These are phyloP conservation scores for Coptodon rendalli DNA, from an alignment of 2,113 vertebrate genomes.

Conservation along the genomic window DNA sequence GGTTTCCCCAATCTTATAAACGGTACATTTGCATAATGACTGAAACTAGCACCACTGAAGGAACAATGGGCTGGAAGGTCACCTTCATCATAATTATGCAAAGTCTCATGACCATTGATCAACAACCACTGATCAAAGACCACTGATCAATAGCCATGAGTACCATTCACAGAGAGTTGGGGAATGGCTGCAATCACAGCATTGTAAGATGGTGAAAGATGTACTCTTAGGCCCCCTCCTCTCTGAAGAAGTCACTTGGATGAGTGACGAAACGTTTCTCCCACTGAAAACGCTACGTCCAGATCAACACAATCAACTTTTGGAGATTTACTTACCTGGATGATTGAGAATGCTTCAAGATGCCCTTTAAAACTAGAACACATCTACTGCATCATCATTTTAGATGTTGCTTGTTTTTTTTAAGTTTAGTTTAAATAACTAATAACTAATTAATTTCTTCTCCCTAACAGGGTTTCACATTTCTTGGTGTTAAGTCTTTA, in stretches of 20 bases:
- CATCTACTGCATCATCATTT: not conserved
- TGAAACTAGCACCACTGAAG: not conserved
- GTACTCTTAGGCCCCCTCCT: not conserved
- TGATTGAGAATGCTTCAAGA: not conserved
- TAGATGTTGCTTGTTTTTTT: not conserved
- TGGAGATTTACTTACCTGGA: not conserved
- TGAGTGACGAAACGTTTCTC: rapidly evolving
- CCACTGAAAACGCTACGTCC: not conserved
- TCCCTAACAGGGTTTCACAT: not conserved
- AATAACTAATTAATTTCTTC: not conserved
- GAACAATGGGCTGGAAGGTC: not conserved
- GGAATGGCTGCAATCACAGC: not conserved
- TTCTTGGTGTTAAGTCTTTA: not conserved
- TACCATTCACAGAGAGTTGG: not conserved
- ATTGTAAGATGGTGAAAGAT: not conserved
- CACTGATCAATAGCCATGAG: not conserved
- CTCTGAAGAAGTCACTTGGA: not conserved
- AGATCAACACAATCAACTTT: not conserved
- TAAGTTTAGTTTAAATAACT: not conserved
- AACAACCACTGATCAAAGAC: not conserved
- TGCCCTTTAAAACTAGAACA: not conserved
- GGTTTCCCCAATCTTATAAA: not conserved
- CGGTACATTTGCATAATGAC: not conserved
- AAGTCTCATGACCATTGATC: not conserved
- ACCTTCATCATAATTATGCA: not conserved